phyloP scores from a whole-genome alignment of 37 sponge, comb jelly and placozoan species.

The Ianthella basta region DNA sequence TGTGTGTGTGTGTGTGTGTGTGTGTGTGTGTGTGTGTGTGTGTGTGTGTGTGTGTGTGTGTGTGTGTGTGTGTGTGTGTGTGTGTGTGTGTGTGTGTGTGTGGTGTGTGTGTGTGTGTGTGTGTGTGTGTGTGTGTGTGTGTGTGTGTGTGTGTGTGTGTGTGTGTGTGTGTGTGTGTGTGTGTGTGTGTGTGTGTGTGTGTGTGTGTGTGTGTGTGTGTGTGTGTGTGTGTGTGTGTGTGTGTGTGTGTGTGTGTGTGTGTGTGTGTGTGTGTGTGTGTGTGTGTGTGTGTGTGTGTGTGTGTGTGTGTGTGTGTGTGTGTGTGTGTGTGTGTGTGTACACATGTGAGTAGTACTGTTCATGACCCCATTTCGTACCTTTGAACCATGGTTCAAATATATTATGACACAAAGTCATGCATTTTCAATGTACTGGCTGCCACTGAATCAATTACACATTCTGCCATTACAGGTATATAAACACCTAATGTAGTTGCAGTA shows the following conservation, averaged over 20 bases:
- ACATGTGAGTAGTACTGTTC: no score
- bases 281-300: conserved; percentile 32
- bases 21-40: no score
- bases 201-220: conserved; percentile 36
- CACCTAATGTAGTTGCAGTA: no score
- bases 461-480: no score
- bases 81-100: background rate
- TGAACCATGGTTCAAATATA: no score
- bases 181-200: conserved; percentile 34
- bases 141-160: conserved; percentile 23
- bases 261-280: conserved; percentile 30
- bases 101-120: background rate
- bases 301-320: conserved; percentile 28
- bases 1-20: no score
- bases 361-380: no score
- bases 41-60: no score
- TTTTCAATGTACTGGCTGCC: no score
- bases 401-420: no score
- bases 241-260: conserved; percentile 25
- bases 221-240: conserved; percentile 34
- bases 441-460: no score
- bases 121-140: conserved; percentile 26
- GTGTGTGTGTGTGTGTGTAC: conserved; percentile 32
- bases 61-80: no score
- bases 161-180: conserved; percentile 21